Base-by-base conservation (phyloP, 2,888 invertebrate genomes). In the Spisula solida region DNA sequence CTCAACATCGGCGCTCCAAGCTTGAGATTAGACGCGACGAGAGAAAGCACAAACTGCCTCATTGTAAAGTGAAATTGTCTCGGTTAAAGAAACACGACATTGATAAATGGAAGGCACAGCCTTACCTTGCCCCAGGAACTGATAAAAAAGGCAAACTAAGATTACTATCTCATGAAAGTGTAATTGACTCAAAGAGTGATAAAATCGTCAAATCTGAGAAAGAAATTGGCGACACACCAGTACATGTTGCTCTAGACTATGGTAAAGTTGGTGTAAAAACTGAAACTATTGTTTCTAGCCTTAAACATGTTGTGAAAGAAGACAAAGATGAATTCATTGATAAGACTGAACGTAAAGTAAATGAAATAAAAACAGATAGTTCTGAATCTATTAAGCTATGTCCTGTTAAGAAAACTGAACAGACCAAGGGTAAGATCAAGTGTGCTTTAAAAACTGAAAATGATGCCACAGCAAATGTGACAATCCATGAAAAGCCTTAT, bases 41-140 rank as follows among this genome's bases (percentile, higher is more conserved):
- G 70, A 60, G 31, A 48, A 87, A 87, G 41, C 56, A 87, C 41
- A 75, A 85, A 20, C 29, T 89, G 12, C 83, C 41, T 34, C 89
- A 89, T 60, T 85, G 84, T 81, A 80, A 81, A 34, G 81, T 89
- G 55, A 81, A 70, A 18, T 29, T 89, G 51, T 25, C 55, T 14
- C 47, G 85, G 25, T 70, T 85, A 47, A 51, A 14, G 34, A 18
- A 85, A 34, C 25, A 18, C n/a, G 51, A 85, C 2, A 0, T 85
- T 41, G 51, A 56, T 4, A 41, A 51, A 47, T 80, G 75, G 75
- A 75, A 75, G 34, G 29, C 16, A 29, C 4, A 25, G 18, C 56
- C 56, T 20, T 56, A n/a, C 20, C 5, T 20, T 18, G 4, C 6
- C 18, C 18, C n/a, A 18, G 20, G n/a, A 6, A 66, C n/a, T 12